Evolutionary conservation across 1,140 invertebrate species (phyloP).

Genomic region (Eciton burchellii): DNA sequence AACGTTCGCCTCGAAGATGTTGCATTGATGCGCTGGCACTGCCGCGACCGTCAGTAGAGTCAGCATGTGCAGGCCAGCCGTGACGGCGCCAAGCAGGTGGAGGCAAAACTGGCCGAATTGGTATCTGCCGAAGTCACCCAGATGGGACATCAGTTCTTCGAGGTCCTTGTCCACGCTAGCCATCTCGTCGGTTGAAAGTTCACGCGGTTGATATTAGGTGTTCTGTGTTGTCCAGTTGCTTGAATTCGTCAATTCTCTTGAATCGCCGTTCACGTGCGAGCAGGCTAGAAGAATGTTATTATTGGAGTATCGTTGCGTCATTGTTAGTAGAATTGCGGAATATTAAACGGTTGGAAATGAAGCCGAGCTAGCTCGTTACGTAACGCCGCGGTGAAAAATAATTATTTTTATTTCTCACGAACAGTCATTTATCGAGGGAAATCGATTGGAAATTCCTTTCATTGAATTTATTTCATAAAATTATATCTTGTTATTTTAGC

Average conservation of each 20-base stretch:
- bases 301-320: conserved; percentile 11
- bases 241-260: not conserved
- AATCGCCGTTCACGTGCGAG: not conserved
- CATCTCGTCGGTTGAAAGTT: conserved; percentile 64
- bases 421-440: no score
- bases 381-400: not conserved
- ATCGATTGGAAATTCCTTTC: no score
- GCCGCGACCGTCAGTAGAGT: conserved; percentile 91
- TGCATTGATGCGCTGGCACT: conserved; percentile 91
- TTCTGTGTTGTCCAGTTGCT: not conserved
- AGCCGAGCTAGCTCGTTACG: no score
- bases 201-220: not conserved
- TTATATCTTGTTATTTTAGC: no score
- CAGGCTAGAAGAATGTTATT: conserved; percentile 10
- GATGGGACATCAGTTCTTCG: conserved; percentile 89
- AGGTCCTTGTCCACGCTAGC: conserved; percentile 88
- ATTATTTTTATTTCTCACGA: no score
- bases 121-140: conserved; percentile 93
- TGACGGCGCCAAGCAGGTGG: conserved; percentile 91
- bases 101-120: conserved; percentile 91
- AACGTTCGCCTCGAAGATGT: conserved; percentile 85
- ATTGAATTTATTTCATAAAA: no score
- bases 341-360: not conserved
- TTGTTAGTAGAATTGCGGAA: not conserved
- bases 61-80: conserved; percentile 93